These are phyloP conservation scores for Pristis pectinata DNA, from an alignment of 2,797 vertebrate species.

Conservation along the genomic window DNA sequence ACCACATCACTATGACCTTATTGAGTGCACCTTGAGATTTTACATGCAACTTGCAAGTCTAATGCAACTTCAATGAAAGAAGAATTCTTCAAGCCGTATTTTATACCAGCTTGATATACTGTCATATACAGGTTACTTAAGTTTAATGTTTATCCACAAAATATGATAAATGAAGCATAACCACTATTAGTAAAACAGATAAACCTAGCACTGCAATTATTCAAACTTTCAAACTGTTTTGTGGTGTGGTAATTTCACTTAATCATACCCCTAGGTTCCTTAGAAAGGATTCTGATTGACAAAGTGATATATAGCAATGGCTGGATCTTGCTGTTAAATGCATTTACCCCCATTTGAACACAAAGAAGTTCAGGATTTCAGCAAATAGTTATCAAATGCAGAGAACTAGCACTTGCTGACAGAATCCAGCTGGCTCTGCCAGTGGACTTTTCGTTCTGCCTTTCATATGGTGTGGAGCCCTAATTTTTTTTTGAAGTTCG, in stretches of 20 bases:
- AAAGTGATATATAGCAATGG: not conserved
- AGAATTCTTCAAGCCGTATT: not conserved
- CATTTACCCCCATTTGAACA: too few relatives aligned
- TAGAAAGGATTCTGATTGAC: not conserved
- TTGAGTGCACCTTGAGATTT: not conserved
- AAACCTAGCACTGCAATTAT: not conserved
- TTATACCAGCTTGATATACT: not conserved
- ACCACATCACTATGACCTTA: not conserved
- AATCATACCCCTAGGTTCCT: not conserved
- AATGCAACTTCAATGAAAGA: not conserved
- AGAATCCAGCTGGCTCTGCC: too few relatives aligned
- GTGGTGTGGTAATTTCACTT: not conserved
- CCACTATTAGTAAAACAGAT: too few relatives aligned
- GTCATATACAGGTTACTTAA: not conserved
- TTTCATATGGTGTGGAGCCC: too few relatives aligned
- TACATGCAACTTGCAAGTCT: not conserved
- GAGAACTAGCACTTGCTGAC: too few relatives aligned
- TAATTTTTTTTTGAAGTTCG: too few relatives aligned
- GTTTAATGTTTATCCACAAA: not conserved
- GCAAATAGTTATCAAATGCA: too few relatives aligned
- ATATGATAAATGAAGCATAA: not conserved
- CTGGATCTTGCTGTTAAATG: too few relatives aligned
- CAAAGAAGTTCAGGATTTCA: too few relatives aligned
- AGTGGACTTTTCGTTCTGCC: too few relatives aligned
- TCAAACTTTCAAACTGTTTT: not conserved